phyloP scores from a whole-genome alignment of 2,797 vertebrate species.

The Dermochelys coriacea region DNA sequence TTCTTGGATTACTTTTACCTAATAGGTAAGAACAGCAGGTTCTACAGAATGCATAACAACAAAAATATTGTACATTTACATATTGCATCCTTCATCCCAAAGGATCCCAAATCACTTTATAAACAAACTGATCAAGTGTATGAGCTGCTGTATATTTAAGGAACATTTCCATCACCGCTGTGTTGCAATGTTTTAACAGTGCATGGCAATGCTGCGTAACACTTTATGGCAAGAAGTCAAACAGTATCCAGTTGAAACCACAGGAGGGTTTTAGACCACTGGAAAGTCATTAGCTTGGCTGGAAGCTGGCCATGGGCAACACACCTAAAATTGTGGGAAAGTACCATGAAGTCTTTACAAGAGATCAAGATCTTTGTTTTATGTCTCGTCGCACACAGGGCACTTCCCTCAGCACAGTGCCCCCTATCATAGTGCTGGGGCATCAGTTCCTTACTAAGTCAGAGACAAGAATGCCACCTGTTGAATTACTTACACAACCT shows the following conservation, averaged over 20 bases:
- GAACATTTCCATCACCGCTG: neutral
- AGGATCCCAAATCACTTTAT: neutral
- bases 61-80: neutral
- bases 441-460: neutral
- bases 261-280: neutral
- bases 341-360: neutral
- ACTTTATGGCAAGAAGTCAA: neutral
- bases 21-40: neutral
- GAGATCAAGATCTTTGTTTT: neutral
- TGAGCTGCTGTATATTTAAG: neutral
- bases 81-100: neutral
- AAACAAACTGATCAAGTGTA: fast-evolving
- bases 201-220: neutral
- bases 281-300: neutral
- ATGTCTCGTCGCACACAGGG: neutral
- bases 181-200: neutral
- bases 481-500: neutral
- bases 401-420: neutral
- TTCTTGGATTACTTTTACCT: neutral
- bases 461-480: neutral
- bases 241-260: neutral
- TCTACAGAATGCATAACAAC: neutral
- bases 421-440: neutral
- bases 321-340: neutral
- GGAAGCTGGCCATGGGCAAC: neutral